phyloP scores from a whole-genome alignment of 2,888 invertebrate genomes.

The Alviniconcha strummeri region DNA sequence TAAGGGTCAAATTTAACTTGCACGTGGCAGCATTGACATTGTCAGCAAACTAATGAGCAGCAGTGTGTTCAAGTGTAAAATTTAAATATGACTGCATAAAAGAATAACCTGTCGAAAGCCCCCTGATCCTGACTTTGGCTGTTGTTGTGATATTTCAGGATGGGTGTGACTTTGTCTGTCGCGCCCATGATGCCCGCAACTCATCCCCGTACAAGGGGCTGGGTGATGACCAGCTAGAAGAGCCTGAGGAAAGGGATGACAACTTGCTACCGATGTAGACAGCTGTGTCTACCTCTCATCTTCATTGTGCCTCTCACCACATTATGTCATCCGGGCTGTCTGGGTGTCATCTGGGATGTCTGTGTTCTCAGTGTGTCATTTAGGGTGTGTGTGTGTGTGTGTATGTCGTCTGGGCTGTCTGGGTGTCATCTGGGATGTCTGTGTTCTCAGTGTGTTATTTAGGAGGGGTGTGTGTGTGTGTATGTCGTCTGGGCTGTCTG shows the following conservation, averaged over 20 bases:
- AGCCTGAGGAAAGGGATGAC: slow-evolving; percentile 65
- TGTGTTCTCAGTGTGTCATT: not conserved
- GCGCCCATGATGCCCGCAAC: slow-evolving; percentile 59
- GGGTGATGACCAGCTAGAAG: slow-evolving; percentile 69
- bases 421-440: not conserved
- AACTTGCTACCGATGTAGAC: slow-evolving; percentile 70
- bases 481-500: no score
- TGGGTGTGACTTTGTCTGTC: slow-evolving; percentile 72
- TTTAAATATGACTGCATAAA: no score
- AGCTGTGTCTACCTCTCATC: not conserved
- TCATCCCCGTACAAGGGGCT: slow-evolving; percentile 69
- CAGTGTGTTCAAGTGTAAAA: no score
- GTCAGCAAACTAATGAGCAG: no score
- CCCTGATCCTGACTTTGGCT: no score
- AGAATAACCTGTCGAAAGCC: no score
- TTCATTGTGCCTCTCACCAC: slow-evolving; percentile 10
- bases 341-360: not conserved
- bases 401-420: not conserved
- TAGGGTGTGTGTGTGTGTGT: not conserved
- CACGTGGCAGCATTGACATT: no score
- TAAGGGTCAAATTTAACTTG: no score
- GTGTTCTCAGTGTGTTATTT: not conserved
- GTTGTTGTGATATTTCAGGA: slow-evolving; percentile 58
- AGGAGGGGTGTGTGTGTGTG: not conserved
- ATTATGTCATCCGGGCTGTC: not conserved